Base-by-base conservation (phyloP, 2,113 vertebrate species). In the mouse (Mus musculus) region DNA sequence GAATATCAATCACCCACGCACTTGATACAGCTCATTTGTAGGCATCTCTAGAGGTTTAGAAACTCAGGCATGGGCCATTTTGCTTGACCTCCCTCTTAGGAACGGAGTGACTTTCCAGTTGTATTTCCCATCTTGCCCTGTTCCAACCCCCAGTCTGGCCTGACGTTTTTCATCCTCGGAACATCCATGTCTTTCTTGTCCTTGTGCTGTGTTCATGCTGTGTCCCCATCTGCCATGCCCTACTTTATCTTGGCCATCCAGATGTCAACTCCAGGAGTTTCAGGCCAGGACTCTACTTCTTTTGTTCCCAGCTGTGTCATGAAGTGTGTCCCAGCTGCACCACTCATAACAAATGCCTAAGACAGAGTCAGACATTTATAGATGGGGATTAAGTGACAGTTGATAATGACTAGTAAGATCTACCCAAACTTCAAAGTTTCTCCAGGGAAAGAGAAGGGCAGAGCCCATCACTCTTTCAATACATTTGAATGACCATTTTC, bases 341-440 rank as follows among this genome's bases (percentile, higher is more conserved):
- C 39, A 39, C 19, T 80, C 59, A 96, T 3, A n/a, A 20, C 10
- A 16, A 20, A n/a, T 24, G 61, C 46, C 63, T 77, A 11, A 4
- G 73, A 63, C 65, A 46, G 52, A 63, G 54, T 72, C n/a, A n/a
- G 76, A 56, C 85, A 84, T 86, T 46, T 16, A 61, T 36, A n/a
- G 7, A 3, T 28, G 36, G 6, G 5, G 7, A 73, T 52, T 63
- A 78, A 87, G 28, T 92, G 54, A 77, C 14, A 22, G 56, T 92
- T 93, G 69, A 84, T 73, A 77, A 63, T 67, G 89, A 46, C 77
- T 65, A 67, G 54, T 67, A 28, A 92, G 90, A 65, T 90, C 42
- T 72, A 94, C 30, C 19, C 33, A 89, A 49, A 88, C 36, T 59
- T 72, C 80, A 88, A 52, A 24, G 13, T 30, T 73, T 88, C 49